Conservation (phyloP, 2,113 vertebrate species). For the Platichthys flesus region DNA sequence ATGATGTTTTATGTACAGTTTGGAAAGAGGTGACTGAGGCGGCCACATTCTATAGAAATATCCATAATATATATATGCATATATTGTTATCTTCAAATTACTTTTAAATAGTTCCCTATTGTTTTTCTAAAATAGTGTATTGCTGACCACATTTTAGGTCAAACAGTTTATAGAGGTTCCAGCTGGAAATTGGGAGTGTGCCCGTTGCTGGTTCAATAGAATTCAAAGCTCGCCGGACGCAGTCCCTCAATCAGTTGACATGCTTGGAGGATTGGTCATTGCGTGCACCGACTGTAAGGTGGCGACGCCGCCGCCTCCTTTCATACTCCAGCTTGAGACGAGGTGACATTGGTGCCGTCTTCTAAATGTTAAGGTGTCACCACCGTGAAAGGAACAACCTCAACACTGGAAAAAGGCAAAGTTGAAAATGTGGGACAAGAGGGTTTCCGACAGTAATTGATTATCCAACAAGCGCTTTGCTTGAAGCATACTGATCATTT, state of each 20-base stretch:
- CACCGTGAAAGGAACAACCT: background rate
- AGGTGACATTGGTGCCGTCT: background rate
- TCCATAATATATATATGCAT: no score
- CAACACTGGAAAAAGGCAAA: background rate
- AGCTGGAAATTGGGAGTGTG: no score
- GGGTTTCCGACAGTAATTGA: background rate
- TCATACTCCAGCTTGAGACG: background rate
- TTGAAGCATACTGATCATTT: background rate
- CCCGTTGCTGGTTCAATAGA: no score
- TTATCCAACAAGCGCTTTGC: background rate
- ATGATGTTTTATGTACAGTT: background rate
- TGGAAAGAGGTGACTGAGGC: background rate
- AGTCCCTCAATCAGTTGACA: no score
- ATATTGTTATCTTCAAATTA: no score
- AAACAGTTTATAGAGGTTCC: no score
- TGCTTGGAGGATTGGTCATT: no score
- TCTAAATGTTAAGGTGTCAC: background rate
- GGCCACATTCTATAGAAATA: background rate
- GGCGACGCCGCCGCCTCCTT: background rate
- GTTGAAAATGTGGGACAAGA: background rate
- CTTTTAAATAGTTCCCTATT: no score
- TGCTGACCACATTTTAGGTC: no score
- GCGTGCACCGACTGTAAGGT: no score
- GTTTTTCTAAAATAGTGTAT: no score
- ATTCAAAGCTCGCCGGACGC: no score